Evolutionary conservation across 2,113 vertebrate genomes (phyloP), one percentile per base, ranked within the genome.

Genomic region (Myotis davidii): DNA sequence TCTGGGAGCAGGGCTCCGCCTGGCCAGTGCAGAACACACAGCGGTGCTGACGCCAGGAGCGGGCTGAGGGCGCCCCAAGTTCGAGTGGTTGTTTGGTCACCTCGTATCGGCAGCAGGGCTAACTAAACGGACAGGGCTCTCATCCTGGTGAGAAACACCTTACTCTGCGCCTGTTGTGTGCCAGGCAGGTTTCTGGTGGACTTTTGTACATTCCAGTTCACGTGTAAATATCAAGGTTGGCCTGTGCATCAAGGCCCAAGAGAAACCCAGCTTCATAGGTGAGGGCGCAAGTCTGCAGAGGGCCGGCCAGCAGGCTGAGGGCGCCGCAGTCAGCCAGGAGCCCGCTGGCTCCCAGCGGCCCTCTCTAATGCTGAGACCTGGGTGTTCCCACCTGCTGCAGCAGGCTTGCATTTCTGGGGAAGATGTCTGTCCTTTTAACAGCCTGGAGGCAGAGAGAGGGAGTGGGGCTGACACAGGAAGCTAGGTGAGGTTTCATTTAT

Each of bases 151-250:
- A 23, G 48, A 50, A 39, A 18, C 0, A 0, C 27, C 48, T 54
- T 54, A 12, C 32, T 76, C n/a, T 39, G 59, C 21, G 23, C 42
- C 59, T 61, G 12, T 39, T 65, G 18, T 65, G 27, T 79, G 76
- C 27, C 9, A 12, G 74, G 32, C 25, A 39, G 27, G 45, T 34
- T 48, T 83, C 61, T 50, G 81, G 45, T 37, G 25, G 64, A 73
- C 42, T 94, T 65, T 37, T 73, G 9, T 67, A 52, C 65, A 72
- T 83, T 45, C 90, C 84, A 79, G 59, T 73, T 69, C 45, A 70
- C 8, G 0, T 77, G 95, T 94, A 76, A 92, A 86, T 82, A 72
- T 76, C 59, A 67, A 45, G 29, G 32, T 78, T 54, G 25, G 52
- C 17, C 59, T 52, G 34, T 32, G 27, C 37, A 37, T 5, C 61